phyloP scores from a whole-genome alignment of 1,140 invertebrate genomes.

The Dendrolimus kikuchii region DNA sequence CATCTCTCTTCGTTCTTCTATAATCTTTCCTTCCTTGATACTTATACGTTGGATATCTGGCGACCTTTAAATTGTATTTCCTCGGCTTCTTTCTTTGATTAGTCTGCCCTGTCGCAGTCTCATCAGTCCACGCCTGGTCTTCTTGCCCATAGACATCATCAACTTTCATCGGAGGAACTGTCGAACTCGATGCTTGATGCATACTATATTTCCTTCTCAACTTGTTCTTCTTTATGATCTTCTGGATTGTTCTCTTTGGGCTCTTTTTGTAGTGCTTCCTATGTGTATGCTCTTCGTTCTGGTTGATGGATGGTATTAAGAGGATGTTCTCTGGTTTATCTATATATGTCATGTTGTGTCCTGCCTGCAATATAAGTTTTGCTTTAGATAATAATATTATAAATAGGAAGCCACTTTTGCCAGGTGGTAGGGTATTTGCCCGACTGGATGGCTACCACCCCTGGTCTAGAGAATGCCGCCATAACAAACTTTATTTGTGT shows the following conservation, averaged over 20 bases:
- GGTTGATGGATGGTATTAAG: constrained; percentile 28
- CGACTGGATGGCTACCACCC: no score
- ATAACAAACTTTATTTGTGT: no score
- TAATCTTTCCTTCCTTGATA: constrained; percentile 27
- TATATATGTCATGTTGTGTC: constrained; percentile 30
- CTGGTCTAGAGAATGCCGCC: no score
- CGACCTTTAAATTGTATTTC: constrained; percentile 32
- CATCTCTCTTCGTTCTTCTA: constrained; percentile 33
- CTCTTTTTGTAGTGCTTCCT: constrained; percentile 42
- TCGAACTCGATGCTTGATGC: constrained; percentile 23
- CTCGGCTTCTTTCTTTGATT: constrained; percentile 30
- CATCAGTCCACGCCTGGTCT: constrained; percentile 18
- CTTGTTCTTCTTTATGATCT: constrained; percentile 55
- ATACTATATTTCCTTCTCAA: constrained; percentile 32
- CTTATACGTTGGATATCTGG: constrained; percentile 45
- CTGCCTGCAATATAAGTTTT: constrained; percentile 17
- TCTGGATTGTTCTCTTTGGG: constrained; percentile 54
- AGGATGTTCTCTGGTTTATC: constrained; percentile 48
- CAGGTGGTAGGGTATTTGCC: no score
- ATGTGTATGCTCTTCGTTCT: constrained; percentile 27
- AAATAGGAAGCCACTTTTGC: no score
- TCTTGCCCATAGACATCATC: constrained; percentile 13
- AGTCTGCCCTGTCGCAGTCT: constrained; percentile 24
- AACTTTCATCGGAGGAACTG: constrained; percentile 13
- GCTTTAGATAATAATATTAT: neutral